Base-by-base conservation (phyloP, 2,888 invertebrate species). In the Orthosia incerta region DNA sequence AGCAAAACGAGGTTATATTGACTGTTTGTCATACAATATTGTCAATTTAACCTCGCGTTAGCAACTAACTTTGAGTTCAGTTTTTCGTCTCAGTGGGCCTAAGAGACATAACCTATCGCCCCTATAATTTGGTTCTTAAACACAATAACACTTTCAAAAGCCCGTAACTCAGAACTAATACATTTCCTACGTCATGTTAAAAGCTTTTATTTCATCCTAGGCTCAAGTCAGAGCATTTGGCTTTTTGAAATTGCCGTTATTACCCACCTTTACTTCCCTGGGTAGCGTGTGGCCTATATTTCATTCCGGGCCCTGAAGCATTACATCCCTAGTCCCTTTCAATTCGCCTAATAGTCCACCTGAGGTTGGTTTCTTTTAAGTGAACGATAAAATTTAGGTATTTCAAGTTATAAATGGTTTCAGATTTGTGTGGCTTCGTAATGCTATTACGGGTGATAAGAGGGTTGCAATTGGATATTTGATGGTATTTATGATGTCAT, bases 191-290 rank as follows among this genome's bases (percentile, higher is more conserved):
- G 56, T 60, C 62, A 51, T 31, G 76, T 48, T 75, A 61, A 50
- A 75, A 76, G 61, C 56, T 61, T 75, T 80, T 78, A 67, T 71
- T 83, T 83, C 39, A 75, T 75, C 60, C 57, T 50, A 59, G 72
- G 63, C 61, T 67, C 60, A 70, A 55, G 64, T 18, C 26, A n/a
- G 55, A 61, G 62, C 53, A 60, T 60, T 73, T 68, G 69, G 75
- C 80, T 72, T 83, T 70, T 65, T 67, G 75, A 79, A 74, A 79
- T 82, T 66, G 79, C 67, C 64, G 64, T 79, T 79, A 78, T 82
- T 82, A 82, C 77, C 59, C 57, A 66, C 81, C 60, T 70, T 55
- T 69, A 71, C 72, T 53, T 70, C 20, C 18, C 48, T 67, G 31
- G 64, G 69, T 50, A 61, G 20, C 80, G 69, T 72, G 66, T 72